Base-by-base conservation (phyloP, 2,113 vertebrate species). In the Typhlomys cinereus region DNA sequence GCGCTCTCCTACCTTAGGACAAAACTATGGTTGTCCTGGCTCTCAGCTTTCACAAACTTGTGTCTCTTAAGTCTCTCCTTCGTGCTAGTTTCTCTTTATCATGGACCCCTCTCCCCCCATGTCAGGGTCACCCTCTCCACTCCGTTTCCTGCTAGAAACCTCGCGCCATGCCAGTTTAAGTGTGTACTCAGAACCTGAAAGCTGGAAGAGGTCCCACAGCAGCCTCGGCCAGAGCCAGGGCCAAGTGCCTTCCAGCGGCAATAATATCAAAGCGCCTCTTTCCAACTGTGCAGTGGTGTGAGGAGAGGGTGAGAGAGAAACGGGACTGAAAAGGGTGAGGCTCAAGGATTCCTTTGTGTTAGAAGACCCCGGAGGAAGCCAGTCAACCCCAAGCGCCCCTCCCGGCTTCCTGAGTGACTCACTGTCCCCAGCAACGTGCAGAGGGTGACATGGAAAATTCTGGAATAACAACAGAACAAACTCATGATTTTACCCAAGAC, bases 271-370 rank as follows among this genome's bases (percentile, higher is more conserved):
- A 93, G n/a, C 25, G 54, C 25, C 46, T 91, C 92, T 87, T 92
- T 94, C 74, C 64, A 67, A 85, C 59, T 44, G n/a, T 25, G 66
- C 6, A 73, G 69, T 2, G 17, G 41, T 39, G 70, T 13, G 57
- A 69, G 91, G 86, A 14, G 0, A 34, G 92, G 87, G 70, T 71
- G 54, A 52, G n/a, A n/a, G 86, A 79, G 78, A 79, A 48, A 70
- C 27, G 50, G 74, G 41, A 13, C 2, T 59, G 86, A 25, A 36
- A 54, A 86, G 54, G 41, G 80, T 23, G 29, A 84, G 86, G 80
- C 84, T 89, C 92, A 96, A 96, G 94, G 94, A 34, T 62, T 54
- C 80, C 89, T 96, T 95, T 96, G 95, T 97, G 84, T 39, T 80
- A 4, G n/a, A 80, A 95, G 93, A 74, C 48, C 62, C 78, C 41